Evolutionary conservation across 2,888 invertebrate genomes (phyloP).

Genomic region (Nematopogon swammerdamellus): DNA sequence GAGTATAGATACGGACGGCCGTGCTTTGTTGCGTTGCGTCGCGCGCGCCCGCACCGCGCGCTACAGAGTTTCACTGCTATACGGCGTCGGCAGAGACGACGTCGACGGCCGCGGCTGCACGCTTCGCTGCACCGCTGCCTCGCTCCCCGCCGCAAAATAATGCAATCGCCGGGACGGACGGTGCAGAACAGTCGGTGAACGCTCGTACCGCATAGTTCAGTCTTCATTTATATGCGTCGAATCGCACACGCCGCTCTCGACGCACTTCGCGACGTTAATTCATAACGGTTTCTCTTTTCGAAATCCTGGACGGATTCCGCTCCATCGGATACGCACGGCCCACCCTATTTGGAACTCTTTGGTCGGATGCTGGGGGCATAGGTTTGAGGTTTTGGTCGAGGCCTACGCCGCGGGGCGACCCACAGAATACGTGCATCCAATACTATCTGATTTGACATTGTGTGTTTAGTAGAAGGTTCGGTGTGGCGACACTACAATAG

Average conservation of each 20-base stretch:
- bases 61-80: background rate
- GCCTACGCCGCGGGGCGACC: background rate
- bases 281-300: no score
- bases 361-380: no score
- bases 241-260: slow-evolving; percentile 51
- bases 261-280: background rate
- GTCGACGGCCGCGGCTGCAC: slow-evolving; percentile 44
- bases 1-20: no score
- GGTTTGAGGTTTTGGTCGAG: background rate
- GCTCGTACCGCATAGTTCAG: slow-evolving; percentile 46
- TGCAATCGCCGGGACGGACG: slow-evolving; percentile 54
- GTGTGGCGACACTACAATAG: background rate
- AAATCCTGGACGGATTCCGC: no score
- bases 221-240: slow-evolving; percentile 51
- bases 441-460: background rate
- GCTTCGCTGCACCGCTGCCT: slow-evolving; percentile 41
- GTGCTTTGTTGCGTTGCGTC: slow-evolving; percentile 24
- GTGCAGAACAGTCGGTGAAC: slow-evolving; percentile 49
- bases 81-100: background rate
- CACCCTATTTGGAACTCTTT: no score
- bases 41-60: slow-evolving; percentile 19
- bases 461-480: background rate
- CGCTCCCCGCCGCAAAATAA: slow-evolving; percentile 55
- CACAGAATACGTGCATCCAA: background rate
- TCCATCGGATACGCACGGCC: no score